Base-by-base conservation (phyloP, 2,888 invertebrate species). In the Lobophora halterata region DNA sequence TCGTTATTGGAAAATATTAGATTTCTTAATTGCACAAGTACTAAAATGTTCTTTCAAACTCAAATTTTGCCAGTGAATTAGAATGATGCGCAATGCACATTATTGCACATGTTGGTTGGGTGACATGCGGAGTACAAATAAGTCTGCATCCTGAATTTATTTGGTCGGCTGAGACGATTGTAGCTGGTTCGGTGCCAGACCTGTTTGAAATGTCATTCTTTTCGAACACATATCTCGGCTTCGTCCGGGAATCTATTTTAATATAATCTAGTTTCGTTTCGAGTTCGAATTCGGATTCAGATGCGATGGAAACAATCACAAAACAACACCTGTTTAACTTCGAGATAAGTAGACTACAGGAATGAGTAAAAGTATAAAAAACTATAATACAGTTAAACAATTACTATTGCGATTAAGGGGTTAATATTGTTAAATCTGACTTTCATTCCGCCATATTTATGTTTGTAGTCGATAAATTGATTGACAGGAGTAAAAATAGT, bases 231-330 rank as follows among this genome's bases (percentile, higher is more conserved):
- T 81, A 85, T 82, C 81, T 80, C 77, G 81, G 76, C 71, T 81
- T 76, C 79, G 71, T 70, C 65, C 74, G 75, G 71, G 76, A 82
- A 82, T 82, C 83, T 83, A 85, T 79, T 85, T 83, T 85, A 81
- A 85, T 85, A 86, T 87, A 83, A 79, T 86, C 86, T 85, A 85
- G 79, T 81, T 82, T 79, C 78, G 69, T 73, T 67, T 72, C 69
- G 60, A 67, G 61, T 79, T 78, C 69, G 70, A 70, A 73, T 74
- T 69, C 70, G 61, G 55, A 60, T 58, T 57, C 59, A 60, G 64
- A 57, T 67, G 53, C 59, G 60, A 66, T 67, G 59, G 65, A 63
- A 64, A 61, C 67, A 63, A 66, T 71, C 62, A 60, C 65, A 53
- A 52, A 63, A 66, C 65, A 70, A n/a, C n/a, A 67, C 63, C 58